Conservation (phyloP, 2,888 invertebrate species). For the Cyclophora punctaria region DNA sequence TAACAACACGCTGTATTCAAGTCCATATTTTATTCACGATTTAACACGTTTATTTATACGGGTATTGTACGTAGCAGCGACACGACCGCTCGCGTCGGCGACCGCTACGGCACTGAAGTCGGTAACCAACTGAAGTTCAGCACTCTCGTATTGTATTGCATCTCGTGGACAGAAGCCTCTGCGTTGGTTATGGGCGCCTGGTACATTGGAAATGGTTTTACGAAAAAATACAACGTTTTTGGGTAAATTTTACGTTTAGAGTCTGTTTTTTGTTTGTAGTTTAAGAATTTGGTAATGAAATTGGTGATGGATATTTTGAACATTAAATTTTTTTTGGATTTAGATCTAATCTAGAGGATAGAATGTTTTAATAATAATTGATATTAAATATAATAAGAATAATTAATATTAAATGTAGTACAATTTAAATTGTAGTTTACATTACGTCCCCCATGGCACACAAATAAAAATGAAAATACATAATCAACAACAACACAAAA, state of each 20-base stretch:
- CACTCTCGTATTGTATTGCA: constrained; percentile 31
- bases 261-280: neutral
- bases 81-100: constrained; percentile 46
- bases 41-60: constrained; percentile 18
- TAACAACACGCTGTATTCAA: too few species aligned
- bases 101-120: constrained; percentile 55
- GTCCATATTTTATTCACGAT: too few species aligned
- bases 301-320: too few species aligned
- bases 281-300: too few species aligned
- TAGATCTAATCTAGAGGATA: too few species aligned
- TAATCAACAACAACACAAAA: neutral
- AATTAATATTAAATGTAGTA: too few species aligned
- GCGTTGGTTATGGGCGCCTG: constrained; percentile 39
- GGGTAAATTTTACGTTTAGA: constrained; percentile 17
- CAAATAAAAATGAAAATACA: too few species aligned
- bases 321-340: too few species aligned
- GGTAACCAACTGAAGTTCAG: constrained; percentile 27
- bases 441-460: too few species aligned
- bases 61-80: constrained; percentile 6
- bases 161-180: constrained; percentile 41
- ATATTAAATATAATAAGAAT: too few species aligned
- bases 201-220: constrained; percentile 33
- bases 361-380: too few species aligned
- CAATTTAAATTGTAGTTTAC: too few species aligned
- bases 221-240: constrained; percentile 26